Conservation (phyloP, 1,140 invertebrate species). For the Drosophila nebulosa region DNA sequence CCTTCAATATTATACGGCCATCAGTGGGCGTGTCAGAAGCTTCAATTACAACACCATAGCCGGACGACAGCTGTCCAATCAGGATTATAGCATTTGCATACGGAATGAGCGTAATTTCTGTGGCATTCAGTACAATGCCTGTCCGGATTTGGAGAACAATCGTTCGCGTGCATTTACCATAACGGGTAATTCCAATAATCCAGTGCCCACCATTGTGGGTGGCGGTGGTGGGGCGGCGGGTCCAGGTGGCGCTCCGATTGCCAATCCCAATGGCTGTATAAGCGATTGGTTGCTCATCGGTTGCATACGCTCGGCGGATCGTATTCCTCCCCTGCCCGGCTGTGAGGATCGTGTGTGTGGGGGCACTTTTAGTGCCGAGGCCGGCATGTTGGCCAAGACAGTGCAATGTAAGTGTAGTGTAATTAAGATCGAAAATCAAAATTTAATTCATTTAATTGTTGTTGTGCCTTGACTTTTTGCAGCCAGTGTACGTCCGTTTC, state of each 20-base stretch:
- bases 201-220: constrained; percentile 86
- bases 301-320: constrained; percentile 83
- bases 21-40: constrained; percentile 89
- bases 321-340: constrained; percentile 67
- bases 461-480: constrained; percentile 51
- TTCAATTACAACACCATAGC: constrained; percentile 90
- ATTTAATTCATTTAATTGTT: no score
- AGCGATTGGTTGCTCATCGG: constrained; percentile 90
- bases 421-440: background rate
- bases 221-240: constrained; percentile 81
- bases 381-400: constrained; percentile 77
- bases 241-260: constrained; percentile 42
- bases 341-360: constrained; percentile 83
- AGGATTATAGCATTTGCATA: constrained; percentile 93
- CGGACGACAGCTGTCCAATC: constrained; percentile 92
- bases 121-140: constrained; percentile 91
- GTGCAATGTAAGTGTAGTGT: constrained; percentile 83
- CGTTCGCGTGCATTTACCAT: constrained; percentile 86
- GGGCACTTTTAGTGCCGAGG: constrained; percentile 82
- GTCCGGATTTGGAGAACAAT: constrained; percentile 84
- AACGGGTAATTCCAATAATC: constrained; percentile 86
- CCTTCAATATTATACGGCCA: constrained; percentile 89
- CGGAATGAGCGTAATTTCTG: constrained; percentile 93
- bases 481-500: constrained; percentile 90
- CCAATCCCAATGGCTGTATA: constrained; percentile 83